A percentile compares a stretch with the other conserved stretches of the same genome.
Conservation (phyloP, 2,113 vertebrate genomes). For the Oceanodroma tethys region DNA sequence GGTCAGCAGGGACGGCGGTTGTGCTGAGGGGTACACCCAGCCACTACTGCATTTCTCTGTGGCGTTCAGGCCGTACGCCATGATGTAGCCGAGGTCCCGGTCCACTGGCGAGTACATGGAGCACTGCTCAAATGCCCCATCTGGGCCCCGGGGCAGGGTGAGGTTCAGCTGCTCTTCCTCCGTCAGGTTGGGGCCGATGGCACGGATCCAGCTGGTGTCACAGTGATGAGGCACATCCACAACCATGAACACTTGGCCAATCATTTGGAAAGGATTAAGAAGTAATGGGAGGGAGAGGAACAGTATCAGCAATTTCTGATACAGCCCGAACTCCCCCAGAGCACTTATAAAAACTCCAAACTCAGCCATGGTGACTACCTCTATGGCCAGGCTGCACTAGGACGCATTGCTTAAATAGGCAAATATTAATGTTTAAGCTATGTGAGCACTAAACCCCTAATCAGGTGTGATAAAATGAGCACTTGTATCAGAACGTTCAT, state of each 20-base stretch:
- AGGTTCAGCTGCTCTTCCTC: conserved; percentile 70
- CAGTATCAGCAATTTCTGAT: conserved; percentile 79
- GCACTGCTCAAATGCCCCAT: conserved; percentile 78
- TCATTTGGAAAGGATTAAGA: conserved; percentile 71
- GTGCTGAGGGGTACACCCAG: conserved; percentile 69
- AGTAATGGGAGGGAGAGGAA: conserved; percentile 66
- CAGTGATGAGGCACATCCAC: conserved; percentile 79
- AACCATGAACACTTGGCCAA: conserved; percentile 80
- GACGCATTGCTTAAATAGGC: background rate
- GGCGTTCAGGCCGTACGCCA: conserved; percentile 71
- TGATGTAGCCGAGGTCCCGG: conserved; percentile 72
- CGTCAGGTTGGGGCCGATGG: conserved; percentile 71
- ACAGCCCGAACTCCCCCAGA: conserved; percentile 79
- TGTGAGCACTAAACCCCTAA: background rate
- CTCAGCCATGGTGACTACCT: background rate
- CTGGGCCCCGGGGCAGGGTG: conserved; percentile 68
- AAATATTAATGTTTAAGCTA: conserved; percentile 55
- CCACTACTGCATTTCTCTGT: conserved; percentile 74
- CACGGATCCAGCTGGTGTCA: conserved; percentile 82
- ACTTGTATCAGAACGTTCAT: background rate
- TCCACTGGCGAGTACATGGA: conserved; percentile 75
- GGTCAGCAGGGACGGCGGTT: conserved; percentile 71
- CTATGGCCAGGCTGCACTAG: background rate
- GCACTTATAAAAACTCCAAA: conserved; percentile 65
- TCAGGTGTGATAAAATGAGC: background rate